These are phyloP conservation scores for Galago senegalensis DNA, from an alignment of 2,797 vertebrate species.

Conservation along the genomic window DNA sequence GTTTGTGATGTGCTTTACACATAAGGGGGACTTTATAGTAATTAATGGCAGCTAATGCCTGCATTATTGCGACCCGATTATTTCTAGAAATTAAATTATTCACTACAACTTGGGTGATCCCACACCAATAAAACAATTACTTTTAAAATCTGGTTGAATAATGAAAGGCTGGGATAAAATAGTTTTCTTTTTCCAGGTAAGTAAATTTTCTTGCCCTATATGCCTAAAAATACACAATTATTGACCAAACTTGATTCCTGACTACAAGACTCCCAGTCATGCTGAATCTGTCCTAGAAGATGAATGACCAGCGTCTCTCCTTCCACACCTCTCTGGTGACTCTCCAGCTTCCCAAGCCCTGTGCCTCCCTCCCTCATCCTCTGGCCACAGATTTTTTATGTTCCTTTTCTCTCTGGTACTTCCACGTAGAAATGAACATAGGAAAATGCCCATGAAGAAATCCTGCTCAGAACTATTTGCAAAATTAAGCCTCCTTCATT, in stretches of 20 bases:
- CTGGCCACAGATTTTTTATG: not conserved
- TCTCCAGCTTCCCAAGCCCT: not conserved
- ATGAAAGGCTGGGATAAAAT: conserved; percentile 41
- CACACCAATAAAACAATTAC: conserved; percentile 35
- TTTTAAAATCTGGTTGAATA: conserved; percentile 55
- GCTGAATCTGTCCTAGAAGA: not conserved
- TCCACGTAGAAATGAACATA: not conserved
- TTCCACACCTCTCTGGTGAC: not conserved
- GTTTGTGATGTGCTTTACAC: not conserved
- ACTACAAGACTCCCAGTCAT: not conserved
- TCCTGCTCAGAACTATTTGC: not conserved
- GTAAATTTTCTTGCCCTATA: not conserved
- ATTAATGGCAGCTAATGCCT: conserved; percentile 6
- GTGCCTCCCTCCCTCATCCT: not conserved
- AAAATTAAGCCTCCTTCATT: not conserved
- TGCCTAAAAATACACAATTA: not conserved
- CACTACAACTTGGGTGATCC: conserved; percentile 46
- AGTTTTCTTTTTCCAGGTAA: not conserved
- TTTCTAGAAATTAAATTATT: conserved; percentile 71
- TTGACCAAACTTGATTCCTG: not conserved
- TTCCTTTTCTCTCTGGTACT: not conserved
- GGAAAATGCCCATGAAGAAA: not conserved
- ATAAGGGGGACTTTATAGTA: not conserved
- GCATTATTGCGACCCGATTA: conserved; percentile 41
- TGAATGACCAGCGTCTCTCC: not conserved